Evolutionary conservation across 1,140 invertebrate species (phyloP).

Genomic region (Rhynchophorus ferrugineus): DNA sequence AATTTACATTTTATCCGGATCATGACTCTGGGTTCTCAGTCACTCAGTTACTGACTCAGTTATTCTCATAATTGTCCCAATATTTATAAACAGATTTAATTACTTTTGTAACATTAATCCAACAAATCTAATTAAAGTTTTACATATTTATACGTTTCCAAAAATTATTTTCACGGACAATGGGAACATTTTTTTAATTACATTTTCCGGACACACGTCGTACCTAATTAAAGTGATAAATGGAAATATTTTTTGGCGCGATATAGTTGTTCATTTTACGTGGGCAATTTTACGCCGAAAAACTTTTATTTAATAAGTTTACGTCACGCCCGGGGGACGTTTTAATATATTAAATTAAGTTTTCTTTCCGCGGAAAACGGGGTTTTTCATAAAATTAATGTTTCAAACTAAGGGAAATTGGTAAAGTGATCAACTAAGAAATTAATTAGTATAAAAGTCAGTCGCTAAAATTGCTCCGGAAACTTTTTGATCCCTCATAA

Average conservation of each 20-base stretch:
- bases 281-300: background rate
- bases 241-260: background rate
- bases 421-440: background rate
- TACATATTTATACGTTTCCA: no score
- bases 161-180: no score
- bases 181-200: no score
- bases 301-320: background rate
- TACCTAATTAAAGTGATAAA: no score
- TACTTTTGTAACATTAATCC: no score
- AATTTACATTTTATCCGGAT: no score
- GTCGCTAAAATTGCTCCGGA: background rate
- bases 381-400: background rate
- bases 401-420: background rate
- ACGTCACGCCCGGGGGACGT: background rate
- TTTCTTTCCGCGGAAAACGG: background rate
- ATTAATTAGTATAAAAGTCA: background rate
- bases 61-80: no score
- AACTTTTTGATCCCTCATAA: background rate
- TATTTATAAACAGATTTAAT: no score
- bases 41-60: no score
- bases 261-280: background rate
- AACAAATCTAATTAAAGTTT: no score
- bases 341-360: background rate
- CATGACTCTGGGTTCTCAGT: no score
- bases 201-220: no score